Evolutionary conservation across 1,140 invertebrate genomes (phyloP).

Genomic region (Chrysomallon squamiferum): DNA sequence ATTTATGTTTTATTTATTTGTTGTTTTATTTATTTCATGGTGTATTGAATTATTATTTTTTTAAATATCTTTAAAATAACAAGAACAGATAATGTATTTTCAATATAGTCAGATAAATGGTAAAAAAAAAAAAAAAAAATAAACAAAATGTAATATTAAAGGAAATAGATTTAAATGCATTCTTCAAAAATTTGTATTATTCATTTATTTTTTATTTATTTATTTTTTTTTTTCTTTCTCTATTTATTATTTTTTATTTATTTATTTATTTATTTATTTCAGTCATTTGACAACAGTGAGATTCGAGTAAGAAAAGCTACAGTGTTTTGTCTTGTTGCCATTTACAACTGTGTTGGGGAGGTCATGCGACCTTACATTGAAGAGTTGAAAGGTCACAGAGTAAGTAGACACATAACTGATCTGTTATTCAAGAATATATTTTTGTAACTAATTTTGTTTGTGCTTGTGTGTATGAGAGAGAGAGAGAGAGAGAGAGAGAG

Average conservation of each 20-base stretch:
- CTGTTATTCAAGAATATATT: neutral
- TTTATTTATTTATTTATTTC: constrained; percentile 3
- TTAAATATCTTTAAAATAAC: no score
- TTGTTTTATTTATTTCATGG: constrained; percentile 52
- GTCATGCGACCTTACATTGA: constrained; percentile 81
- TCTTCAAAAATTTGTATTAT: no score
- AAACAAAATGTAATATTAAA: no score
- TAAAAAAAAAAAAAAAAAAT: no score
- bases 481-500: constrained; percentile 1
- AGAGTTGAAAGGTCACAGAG: constrained; percentile 83
- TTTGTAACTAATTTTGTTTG: neutral
- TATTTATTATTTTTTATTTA: no score
- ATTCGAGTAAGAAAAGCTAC: constrained; percentile 91
- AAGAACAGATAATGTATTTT: no score
- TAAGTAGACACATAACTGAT: constrained; percentile 29
- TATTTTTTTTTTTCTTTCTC: no score
- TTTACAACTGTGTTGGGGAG: constrained; percentile 86
- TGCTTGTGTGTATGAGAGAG: neutral
- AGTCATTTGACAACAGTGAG: constrained; percentile 87
- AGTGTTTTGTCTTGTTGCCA: constrained; percentile 93
- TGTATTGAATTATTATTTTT: no score
- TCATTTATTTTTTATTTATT: no score
- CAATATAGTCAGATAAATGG: no score
- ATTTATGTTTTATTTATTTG: no score
- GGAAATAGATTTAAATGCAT: no score